A percentile compares a stretch with the other conserved stretches of the same genome.
Conservation (phyloP, 2,113 vertebrate genomes). For the Zapus hudsonius region DNA sequence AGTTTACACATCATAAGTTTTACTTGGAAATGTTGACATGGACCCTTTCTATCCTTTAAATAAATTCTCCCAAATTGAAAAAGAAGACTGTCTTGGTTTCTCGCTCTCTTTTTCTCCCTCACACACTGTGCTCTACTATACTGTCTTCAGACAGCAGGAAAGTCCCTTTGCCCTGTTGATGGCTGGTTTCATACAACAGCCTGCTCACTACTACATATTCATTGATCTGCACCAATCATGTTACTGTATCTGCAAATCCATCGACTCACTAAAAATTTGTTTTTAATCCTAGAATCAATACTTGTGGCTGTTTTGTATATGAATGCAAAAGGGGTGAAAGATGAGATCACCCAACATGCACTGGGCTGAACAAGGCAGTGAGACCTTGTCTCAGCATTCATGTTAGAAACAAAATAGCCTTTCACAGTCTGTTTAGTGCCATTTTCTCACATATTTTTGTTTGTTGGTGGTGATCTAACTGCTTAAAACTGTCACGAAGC, state of each 20-base stretch:
- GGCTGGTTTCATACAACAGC: neutral
- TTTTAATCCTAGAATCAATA: neutral
- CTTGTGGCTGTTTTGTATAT: neutral
- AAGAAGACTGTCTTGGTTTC: neutral
- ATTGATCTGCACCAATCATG: neutral
- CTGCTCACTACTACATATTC: neutral
- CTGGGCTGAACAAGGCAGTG: neutral
- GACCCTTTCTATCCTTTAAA: neutral
- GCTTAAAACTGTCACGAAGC: neutral
- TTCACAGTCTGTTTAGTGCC: neutral
- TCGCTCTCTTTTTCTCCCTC: neutral
- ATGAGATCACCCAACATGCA: neutral
- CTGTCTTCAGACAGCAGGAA: neutral
- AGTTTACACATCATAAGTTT: constrained; percentile 7
- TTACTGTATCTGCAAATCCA: neutral
- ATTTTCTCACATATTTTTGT: neutral
- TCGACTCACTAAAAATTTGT: neutral
- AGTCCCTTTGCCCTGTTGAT: neutral
- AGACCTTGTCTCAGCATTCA: neutral
- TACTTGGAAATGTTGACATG: constrained; percentile 8
- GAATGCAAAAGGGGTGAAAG: neutral
- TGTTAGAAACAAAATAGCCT: neutral
- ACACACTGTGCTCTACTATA: neutral
- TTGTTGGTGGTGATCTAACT: neutral
- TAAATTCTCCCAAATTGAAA: neutral